A percentile compares a stretch with the other conserved stretches of the same genome.
phyloP scores from a whole-genome alignment of 2,113 vertebrate genomes.

The Leucoraja erinaceus region DNA sequence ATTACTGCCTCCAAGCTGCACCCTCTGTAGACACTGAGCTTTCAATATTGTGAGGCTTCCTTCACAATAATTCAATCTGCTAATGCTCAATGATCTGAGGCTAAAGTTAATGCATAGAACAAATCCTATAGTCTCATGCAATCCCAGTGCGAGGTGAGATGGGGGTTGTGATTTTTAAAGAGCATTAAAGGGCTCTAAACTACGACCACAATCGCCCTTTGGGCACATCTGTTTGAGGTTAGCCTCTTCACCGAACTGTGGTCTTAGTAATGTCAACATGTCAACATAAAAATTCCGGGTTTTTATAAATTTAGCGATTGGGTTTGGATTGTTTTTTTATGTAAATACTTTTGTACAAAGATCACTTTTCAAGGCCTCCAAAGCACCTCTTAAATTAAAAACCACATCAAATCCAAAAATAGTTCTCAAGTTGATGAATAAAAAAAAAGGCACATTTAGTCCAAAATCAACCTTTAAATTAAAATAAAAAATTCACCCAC shows the following conservation, averaged over 20 bases:
- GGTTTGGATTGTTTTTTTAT: background rate
- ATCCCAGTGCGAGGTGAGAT: background rate
- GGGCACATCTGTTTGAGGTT: background rate
- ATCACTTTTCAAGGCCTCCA: conserved; percentile 9
- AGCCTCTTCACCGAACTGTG: background rate
- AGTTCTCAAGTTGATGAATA: background rate
- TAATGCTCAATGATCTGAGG: background rate
- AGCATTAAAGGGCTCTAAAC: background rate
- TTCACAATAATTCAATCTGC: background rate
- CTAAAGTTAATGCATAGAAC: background rate
- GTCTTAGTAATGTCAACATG: background rate
- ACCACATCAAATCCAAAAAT: background rate
- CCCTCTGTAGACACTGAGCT: background rate
- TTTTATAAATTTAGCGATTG: background rate
- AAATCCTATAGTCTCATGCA: background rate
- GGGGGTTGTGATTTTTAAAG: background rate
- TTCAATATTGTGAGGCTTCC: background rate
- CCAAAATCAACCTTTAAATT: background rate
- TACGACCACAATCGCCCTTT: background rate
- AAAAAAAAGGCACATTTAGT: background rate
- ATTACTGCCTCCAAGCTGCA: background rate
- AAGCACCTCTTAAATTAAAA: conserved; percentile 20
- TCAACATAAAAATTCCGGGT: background rate
- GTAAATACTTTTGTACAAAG: background rate
- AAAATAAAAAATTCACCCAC: background rate